Evolutionary conservation across 2,113 vertebrate genomes (phyloP).

Genomic region (Dolichallabes microphthalmus): DNA sequence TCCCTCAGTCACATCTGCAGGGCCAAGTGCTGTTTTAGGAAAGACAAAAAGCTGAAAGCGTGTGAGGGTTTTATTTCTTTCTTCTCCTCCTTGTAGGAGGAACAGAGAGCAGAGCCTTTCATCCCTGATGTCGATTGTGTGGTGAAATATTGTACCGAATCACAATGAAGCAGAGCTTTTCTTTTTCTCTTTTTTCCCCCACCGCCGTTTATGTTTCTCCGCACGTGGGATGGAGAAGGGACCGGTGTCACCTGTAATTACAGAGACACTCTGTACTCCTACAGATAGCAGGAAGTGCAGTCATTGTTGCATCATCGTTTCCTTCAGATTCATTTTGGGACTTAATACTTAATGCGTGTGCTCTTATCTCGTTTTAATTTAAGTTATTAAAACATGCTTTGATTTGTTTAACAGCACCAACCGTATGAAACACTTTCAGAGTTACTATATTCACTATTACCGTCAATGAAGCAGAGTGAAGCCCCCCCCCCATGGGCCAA

Average conservation of each 20-base stretch:
- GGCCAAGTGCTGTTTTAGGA: background rate
- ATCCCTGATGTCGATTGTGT: constrained; percentile 40
- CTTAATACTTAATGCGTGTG: background rate
- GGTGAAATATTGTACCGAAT: constrained; percentile 19
- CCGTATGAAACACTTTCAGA: background rate
- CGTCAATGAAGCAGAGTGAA: constrained; percentile 2
- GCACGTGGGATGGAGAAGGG: constrained; percentile 25
- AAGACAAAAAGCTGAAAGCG: background rate
- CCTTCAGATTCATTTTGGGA: background rate
- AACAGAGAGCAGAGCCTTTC: constrained; percentile 10
- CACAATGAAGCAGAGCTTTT: constrained; percentile 20
- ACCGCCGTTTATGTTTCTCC: constrained; percentile 1
- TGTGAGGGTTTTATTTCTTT: background rate
- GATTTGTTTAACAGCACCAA: background rate
- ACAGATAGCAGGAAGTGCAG: constrained; percentile 27
- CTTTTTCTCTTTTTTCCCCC: background rate
- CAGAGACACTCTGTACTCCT: constrained; percentile 18
- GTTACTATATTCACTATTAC: background rate
- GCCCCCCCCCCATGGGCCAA: background rate
- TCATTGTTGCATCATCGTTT: background rate
- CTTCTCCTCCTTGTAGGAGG: constrained; percentile 17
- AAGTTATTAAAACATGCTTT: constrained; percentile 2
- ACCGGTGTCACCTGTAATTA: constrained; percentile 52
- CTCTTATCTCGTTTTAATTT: background rate
- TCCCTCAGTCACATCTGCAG: background rate